These are phyloP conservation scores for Strongylocentrotus purpuratus DNA, from an alignment of 35 echinoderm and acorn worm genomes.

Conservation along the genomic window DNA sequence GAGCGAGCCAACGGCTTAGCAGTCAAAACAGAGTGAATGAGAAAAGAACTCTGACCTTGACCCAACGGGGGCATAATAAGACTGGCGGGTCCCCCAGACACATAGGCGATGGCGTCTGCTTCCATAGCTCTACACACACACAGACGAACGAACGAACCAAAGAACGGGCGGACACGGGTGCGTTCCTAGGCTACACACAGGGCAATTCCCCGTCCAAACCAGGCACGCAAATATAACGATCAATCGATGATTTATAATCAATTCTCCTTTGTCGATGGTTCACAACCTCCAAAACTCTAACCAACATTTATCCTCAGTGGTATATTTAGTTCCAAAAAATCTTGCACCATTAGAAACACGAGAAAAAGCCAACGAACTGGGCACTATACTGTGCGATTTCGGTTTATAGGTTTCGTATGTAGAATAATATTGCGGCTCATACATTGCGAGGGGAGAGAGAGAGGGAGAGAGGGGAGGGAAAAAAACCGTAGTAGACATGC, in stretches of 20 bases:
- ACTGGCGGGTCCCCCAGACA: slow-evolving; percentile 25
- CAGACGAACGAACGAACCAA: not conserved
- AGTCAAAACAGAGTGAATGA: slow-evolving; percentile 39
- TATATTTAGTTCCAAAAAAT: not conserved
- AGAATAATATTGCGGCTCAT: not conserved
- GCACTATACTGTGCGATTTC: not conserved
- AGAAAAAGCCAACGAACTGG: not conserved
- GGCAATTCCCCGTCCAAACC: slow-evolving; percentile 6
- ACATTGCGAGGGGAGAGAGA: slow-evolving; percentile 2
- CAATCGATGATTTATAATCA: slow-evolving; percentile 19
- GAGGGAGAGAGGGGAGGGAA: not conserved
- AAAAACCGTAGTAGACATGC: not conserved
- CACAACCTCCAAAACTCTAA: slow-evolving; percentile 3
- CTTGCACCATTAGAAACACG: slow-evolving; percentile 8
- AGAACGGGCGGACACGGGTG: slow-evolving; percentile 31
- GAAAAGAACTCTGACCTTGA: slow-evolving; percentile 15
- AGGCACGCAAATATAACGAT: slow-evolving; percentile 23
- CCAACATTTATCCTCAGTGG: not conserved
- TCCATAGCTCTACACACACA: not conserved
- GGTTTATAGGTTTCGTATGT: slow-evolving; percentile 2
- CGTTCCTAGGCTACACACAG: not conserved
- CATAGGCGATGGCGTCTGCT: not conserved
- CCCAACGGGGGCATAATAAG: not conserved
- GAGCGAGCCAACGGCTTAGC: not conserved
- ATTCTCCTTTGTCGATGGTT: not conserved